phyloP scores from a whole-genome alignment of 2,797 vertebrate genomes.

The Gallinago solitaria region DNA sequence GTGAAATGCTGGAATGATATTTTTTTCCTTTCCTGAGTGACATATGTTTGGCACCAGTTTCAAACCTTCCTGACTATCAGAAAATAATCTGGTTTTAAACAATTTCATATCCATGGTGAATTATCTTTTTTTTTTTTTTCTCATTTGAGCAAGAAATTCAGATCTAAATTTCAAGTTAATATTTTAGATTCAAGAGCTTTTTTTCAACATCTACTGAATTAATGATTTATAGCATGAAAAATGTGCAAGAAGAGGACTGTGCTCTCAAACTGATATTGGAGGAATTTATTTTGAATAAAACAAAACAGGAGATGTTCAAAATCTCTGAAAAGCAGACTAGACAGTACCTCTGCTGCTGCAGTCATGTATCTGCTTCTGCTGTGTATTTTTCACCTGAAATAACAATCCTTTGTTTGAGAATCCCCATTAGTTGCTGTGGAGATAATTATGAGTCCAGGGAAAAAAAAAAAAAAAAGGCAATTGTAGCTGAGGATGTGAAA shows the following conservation, averaged over 20 bases:
- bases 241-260: not conserved
- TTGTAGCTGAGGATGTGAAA: not conserved
- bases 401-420: not conserved
- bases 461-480: not conserved
- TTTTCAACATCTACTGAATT: not conserved
- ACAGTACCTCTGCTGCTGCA: not conserved
- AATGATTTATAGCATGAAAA: not conserved
- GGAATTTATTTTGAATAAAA: not conserved
- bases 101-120: rapidly evolving
- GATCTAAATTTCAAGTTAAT: not conserved
- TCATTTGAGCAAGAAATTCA: not conserved
- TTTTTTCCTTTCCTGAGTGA: not conserved
- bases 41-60: not conserved
- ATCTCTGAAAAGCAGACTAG: not conserved
- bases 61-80: not conserved
- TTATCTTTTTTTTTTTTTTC: not conserved
- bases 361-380: not conserved
- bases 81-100: not conserved
- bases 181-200: not conserved
- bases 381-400: conserved; percentile 8
- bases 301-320: not conserved
- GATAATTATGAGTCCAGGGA: not conserved
- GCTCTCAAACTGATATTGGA: not conserved
- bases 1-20: not conserved
- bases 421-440: not conserved